Percentiles rank a stretch among this genome's conserved stretches.
These are phyloP conservation scores for Aegotheles bennettii DNA, from an alignment of 2,113 vertebrate species.

Conservation along the genomic window DNA sequence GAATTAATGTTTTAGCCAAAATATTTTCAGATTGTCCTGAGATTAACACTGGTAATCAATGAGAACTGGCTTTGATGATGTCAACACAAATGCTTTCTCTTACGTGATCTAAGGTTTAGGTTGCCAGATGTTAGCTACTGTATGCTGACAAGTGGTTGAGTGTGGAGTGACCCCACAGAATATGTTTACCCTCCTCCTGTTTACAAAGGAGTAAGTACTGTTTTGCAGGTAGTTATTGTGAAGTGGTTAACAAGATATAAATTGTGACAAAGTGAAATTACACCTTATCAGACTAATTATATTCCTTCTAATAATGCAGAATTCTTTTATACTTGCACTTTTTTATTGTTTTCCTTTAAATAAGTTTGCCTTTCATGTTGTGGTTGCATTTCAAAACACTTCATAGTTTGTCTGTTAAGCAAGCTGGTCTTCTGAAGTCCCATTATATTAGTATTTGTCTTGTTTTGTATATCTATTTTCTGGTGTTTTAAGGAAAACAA, in stretches of 20 bases:
- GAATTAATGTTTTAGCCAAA: neutral
- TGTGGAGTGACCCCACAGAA: neutral
- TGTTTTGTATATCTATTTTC: neutral
- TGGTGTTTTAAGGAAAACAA: neutral
- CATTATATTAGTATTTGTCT: neutral
- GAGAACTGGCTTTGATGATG: neutral
- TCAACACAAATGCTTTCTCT: neutral
- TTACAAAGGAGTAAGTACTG: neutral
- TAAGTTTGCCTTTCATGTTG: neutral
- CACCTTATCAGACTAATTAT: neutral
- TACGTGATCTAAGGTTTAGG: neutral
- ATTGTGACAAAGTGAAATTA: neutral
- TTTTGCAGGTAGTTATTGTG: neutral
- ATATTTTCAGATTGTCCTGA: constrained; percentile 14
- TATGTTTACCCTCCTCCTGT: neutral
- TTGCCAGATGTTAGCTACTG: neutral
- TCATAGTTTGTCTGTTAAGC: neutral
- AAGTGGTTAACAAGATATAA: neutral
- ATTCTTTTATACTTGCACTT: neutral
- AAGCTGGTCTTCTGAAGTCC: neutral
- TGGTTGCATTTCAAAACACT: neutral
- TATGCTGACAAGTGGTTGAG: fast-evolving
- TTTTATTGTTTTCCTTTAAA: neutral
- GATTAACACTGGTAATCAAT: neutral
- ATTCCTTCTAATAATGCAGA: neutral